These are phyloP conservation scores for Mormyrus proboscirostris DNA, from an alignment of 2,797 vertebrate genomes.

Conservation along the genomic window DNA sequence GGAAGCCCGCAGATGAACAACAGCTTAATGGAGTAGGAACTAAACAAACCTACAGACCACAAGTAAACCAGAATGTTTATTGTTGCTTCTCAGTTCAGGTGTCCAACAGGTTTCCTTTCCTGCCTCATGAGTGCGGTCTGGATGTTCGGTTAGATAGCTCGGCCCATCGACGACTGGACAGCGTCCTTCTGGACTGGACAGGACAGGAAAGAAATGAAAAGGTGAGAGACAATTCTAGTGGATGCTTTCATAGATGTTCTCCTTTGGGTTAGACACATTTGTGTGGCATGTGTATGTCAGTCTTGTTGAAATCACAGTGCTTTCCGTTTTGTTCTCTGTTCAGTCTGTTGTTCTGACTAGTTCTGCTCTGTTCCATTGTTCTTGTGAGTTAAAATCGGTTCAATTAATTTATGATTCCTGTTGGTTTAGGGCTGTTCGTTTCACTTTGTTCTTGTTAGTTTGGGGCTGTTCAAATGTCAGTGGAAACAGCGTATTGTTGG, in stretches of 20 bases:
- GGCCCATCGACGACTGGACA: constrained; percentile 40
- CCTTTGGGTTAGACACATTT: neutral
- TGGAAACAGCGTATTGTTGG: neutral
- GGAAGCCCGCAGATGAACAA: neutral
- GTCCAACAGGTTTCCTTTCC: constrained; percentile 41
- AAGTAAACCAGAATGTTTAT: neutral
- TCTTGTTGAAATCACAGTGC: neutral
- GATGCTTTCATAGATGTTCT: neutral
- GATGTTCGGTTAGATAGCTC: constrained; percentile 54
- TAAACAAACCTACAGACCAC: neutral
- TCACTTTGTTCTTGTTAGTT: neutral
- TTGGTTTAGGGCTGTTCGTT: neutral
- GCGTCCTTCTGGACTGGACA: constrained; percentile 61
- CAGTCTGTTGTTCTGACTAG: neutral
- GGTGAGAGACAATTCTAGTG: constrained; percentile 32
- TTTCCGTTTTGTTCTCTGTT: neutral
- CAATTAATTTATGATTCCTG: neutral
- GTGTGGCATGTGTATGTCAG: neutral
- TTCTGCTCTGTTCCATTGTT: neutral
- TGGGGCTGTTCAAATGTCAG: neutral
- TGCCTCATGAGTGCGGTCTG: constrained; percentile 50
- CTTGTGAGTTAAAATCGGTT: neutral
- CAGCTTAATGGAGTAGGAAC: neutral
- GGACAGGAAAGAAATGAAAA: constrained; percentile 54
- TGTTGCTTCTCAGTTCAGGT: constrained; percentile 54